Percentiles rank a stretch among this genome's conserved stretches.
Evolutionary conservation across 1,140 invertebrate species (phyloP).

Genomic region (Macrostomum lignano): DNA sequence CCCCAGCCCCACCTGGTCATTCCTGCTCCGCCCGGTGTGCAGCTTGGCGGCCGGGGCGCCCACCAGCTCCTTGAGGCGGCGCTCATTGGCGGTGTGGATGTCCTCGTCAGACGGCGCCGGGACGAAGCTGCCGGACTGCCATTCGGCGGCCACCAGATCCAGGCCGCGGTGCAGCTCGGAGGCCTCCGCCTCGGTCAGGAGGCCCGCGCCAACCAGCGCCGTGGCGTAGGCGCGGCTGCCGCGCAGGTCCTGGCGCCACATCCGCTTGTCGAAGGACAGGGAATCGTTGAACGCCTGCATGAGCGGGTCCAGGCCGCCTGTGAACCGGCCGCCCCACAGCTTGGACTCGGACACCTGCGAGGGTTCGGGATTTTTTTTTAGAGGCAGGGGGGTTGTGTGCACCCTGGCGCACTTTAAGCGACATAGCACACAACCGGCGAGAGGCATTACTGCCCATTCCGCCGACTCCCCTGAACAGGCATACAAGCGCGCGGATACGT

Average conservation of each 20-base stretch:
- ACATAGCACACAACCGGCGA: too few relatives aligned
- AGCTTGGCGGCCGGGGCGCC: constrained; percentile 34
- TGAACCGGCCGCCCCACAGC: constrained; percentile 53
- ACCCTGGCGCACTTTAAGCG: too few relatives aligned
- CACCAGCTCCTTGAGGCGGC: constrained; percentile 34
- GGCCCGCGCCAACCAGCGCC: constrained; percentile 33
- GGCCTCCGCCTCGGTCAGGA: constrained; percentile 34
- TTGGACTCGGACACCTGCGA: too few relatives aligned
- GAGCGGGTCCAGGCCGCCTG: constrained; percentile 33
- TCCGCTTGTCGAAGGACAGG: constrained; percentile 37
- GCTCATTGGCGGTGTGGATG: constrained; percentile 48
- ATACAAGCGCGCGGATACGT: too few relatives aligned
- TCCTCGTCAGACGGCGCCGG: constrained; percentile 41
- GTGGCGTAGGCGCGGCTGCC: constrained; percentile 44
- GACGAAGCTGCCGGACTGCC: constrained; percentile 32
- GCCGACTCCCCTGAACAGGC: too few relatives aligned
- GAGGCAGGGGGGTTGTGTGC: too few relatives aligned
- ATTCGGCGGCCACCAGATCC: constrained; percentile 37
- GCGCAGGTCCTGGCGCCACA: constrained; percentile 39
- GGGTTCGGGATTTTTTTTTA: too few relatives aligned
- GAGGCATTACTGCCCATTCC: too few relatives aligned
- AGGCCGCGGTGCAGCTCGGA: constrained; percentile 34
- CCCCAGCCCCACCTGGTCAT: constrained; percentile 52
- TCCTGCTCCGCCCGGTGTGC: constrained; percentile 49
- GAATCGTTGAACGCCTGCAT: constrained; percentile 44